phyloP scores from a whole-genome alignment of 2,797 vertebrate genomes.

The Phataginus tetradactyla region DNA sequence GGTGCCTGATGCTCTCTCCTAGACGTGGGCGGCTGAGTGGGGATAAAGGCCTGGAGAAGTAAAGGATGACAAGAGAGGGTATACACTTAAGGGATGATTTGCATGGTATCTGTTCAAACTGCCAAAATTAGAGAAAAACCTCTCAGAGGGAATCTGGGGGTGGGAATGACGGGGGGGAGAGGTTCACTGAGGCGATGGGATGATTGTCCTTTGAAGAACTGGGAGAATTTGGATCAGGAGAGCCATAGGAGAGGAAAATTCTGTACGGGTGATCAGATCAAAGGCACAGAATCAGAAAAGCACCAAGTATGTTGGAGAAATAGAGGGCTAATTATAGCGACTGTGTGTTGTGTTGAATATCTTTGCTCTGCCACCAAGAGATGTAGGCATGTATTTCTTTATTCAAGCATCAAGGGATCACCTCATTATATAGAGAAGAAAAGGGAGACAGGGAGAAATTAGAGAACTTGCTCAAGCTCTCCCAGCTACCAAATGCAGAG shows the following conservation, averaged over 20 bases:
- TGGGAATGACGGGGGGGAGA: too few relatives aligned
- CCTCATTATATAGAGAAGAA: not conserved
- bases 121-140: not conserved
- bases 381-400: not conserved
- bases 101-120: not conserved
- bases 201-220: not conserved
- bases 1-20: not conserved
- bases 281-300: constrained; percentile 46
- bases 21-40: not conserved
- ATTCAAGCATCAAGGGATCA: not conserved
- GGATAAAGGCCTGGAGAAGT: not conserved
- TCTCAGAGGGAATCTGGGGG: not conserved
- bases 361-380: not conserved
- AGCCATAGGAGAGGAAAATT: not conserved
- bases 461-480: not conserved
- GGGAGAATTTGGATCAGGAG: not conserved
- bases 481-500: not conserved
- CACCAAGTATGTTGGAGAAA: not conserved
- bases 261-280: not conserved
- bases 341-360: not conserved
- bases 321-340: not conserved
- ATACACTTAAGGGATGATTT: not conserved
- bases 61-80: not conserved
- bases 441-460: not conserved
- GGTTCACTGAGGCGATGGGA: not conserved